phyloP scores from a whole-genome alignment of 2,113 vertebrate genomes.

The Seriola quinqueradiata region DNA sequence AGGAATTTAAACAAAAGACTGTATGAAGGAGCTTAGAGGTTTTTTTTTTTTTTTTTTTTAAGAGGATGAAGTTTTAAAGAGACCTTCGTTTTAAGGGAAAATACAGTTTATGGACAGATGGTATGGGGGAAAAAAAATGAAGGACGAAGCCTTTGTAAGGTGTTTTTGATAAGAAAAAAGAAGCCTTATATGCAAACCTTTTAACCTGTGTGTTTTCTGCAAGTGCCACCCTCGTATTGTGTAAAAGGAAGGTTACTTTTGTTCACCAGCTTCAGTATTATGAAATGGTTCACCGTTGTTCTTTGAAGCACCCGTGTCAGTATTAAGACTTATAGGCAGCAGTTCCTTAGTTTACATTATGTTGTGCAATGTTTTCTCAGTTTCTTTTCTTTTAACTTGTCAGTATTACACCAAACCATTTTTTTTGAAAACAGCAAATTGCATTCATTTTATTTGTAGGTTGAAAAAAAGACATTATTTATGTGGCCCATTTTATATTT shows the following conservation, averaged over 20 bases:
- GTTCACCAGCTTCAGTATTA: constrained; percentile 99
- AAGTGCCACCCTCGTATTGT: constrained; percentile 99
- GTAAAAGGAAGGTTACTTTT: constrained; percentile 94
- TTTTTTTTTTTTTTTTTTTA: constrained; percentile 50
- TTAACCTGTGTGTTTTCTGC: constrained; percentile 99
- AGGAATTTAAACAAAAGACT: constrained; percentile 72
- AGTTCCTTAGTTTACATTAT: constrained; percentile 99
- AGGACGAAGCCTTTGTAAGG: constrained; percentile 98
- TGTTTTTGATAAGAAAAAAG: constrained; percentile 90
- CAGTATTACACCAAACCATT: constrained; percentile 99
- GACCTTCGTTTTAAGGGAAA: constrained; percentile 93
- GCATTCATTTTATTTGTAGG: constrained; percentile 99
- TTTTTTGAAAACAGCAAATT: constrained; percentile 90
- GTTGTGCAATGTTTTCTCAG: constrained; percentile 96
- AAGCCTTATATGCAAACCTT: constrained; percentile 99
- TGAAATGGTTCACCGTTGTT: constrained; percentile 93
- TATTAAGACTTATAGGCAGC: constrained; percentile 98
- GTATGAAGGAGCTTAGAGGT: constrained; percentile 90
- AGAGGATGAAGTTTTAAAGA: constrained; percentile 95
- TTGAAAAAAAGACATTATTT: constrained; percentile 97
- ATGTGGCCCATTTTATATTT: constrained; percentile 99
- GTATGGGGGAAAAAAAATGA: constrained; percentile 56
- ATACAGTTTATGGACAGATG: constrained; percentile 85
- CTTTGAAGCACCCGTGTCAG: constrained; percentile 99
- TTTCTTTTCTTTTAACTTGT: constrained; percentile 92